Evolutionary conservation across 2,797 vertebrate species (phyloP), one percentile per base, ranked within the genome.

Genomic region (Neoniphon sammara): DNA sequence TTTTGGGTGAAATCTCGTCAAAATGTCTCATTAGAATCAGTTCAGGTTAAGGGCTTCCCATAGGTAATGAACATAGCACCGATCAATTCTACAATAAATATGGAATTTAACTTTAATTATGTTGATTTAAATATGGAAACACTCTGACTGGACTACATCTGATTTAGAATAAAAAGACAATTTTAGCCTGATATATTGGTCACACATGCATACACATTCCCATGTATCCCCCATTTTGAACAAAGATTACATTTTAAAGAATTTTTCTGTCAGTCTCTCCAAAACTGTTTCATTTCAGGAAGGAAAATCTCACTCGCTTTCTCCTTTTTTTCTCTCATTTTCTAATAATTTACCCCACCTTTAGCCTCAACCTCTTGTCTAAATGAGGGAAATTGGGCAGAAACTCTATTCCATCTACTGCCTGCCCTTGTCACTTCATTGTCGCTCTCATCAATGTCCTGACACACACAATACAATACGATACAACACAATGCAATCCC

Each of bases 381-480:
- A 73, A 87, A 85, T 20, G 70, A 78, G 89, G 88, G 72, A 91
- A 93, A 93, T 92, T 91, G 92, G 88, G 87, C 91, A 91, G 92
- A 93, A 91, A 92, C 81, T 79, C 87, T 83, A 84, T 88, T 89
- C 83, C 75, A 75, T 86, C 85, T 77, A 73, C 80, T 66, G 61
- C 55, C 66, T 30, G 18, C 50, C 75, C 77, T 70, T 58, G 68
- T 85, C 81, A 75, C 15, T 49, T 78, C 83, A 83, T 86, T 83
- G 78, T 82, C 84, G 74, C 70, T 54, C 82, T 80, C 70, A 55
- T 91, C 78, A 78, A 60, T 77, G 77, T 78, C 74, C 61, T 25
- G 77, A 79, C 68, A 65, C 36, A 25, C 73, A 77, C 83, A 81
- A 85, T 81, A 4, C 75, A 75, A 47, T 3, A 10, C 65, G 74